Evolutionary conservation across 2,797 vertebrate genomes (phyloP).

Genomic region (Pelochelys cantorii): DNA sequence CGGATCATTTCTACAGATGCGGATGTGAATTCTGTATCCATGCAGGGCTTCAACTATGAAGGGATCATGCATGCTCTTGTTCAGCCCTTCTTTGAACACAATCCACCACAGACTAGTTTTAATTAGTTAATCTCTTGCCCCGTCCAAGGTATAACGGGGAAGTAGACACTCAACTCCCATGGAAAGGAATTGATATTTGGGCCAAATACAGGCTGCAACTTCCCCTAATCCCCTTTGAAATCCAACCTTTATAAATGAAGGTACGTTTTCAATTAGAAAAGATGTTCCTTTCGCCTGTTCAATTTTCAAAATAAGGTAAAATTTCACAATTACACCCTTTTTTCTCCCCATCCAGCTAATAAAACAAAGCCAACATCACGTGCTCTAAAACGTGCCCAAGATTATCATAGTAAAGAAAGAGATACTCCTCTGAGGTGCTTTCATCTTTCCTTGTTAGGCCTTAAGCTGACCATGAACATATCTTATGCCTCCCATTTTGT

Average conservation of each 20-base stretch:
- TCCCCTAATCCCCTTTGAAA: not conserved
- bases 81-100: not conserved
- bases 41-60: not conserved
- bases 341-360: not conserved
- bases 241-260: not conserved
- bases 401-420: not conserved
- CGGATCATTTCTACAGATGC: too few species aligned
- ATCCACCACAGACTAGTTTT: not conserved
- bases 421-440: not conserved
- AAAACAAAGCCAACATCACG: not conserved
- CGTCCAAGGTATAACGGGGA: not conserved
- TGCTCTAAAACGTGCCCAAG: not conserved
- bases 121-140: not conserved
- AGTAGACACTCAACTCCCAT: not conserved
- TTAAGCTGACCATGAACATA: not conserved
- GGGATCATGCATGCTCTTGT: not conserved
- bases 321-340: not conserved
- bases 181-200: not conserved
- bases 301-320: not conserved
- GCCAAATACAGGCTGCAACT: not conserved
- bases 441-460: not conserved
- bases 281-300: not conserved
- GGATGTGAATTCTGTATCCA: too few species aligned
- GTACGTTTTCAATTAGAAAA: not conserved
- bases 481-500: not conserved